Conservation (phyloP, 2,797 vertebrate genomes). For the Selene dorsalis region DNA sequence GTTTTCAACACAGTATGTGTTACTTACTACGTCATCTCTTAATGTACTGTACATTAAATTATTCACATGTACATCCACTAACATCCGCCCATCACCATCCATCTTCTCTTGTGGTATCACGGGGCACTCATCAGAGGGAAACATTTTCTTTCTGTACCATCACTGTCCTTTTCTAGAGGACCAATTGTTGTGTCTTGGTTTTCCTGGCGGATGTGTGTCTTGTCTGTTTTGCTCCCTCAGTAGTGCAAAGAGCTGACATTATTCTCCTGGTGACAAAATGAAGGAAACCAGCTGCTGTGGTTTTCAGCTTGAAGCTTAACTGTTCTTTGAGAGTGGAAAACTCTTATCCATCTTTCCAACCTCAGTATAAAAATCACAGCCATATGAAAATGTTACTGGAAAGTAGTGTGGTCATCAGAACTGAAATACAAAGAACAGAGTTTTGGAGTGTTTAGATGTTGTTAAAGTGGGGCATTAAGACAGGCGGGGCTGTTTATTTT, state of each 20-base stretch:
- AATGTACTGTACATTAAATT: conserved; percentile 32
- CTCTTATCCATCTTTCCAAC: not conserved
- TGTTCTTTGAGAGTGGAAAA: conserved; percentile 6
- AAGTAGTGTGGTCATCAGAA: conserved; percentile 25
- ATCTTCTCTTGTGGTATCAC: not conserved
- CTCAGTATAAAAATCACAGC: not conserved
- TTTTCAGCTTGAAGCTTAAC: conserved; percentile 23
- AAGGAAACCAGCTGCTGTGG: conserved; percentile 50
- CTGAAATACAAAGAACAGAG: conserved; percentile 32
- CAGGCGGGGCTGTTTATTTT: conserved; percentile 77
- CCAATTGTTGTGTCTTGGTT: not conserved
- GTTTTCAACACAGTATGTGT: conserved; percentile 6
- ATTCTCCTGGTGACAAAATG: conserved; percentile 20
- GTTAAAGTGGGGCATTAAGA: conserved; percentile 69
- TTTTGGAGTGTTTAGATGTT: conserved; percentile 29
- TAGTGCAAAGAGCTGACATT: not conserved
- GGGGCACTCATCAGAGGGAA: not conserved
- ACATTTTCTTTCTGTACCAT: not conserved
- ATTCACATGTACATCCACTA: conserved; percentile 39
- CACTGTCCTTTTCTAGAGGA: not conserved
- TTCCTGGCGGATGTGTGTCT: conserved; percentile 2
- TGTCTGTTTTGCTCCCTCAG: not conserved
- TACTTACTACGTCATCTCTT: conserved; percentile 5
- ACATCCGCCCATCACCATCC: not conserved
- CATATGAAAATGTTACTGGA: not conserved